A percentile compares a stretch with the other conserved stretches of the same genome.
Conservation (phyloP, 1,140 invertebrate genomes). For the Apis laboriosa region DNA sequence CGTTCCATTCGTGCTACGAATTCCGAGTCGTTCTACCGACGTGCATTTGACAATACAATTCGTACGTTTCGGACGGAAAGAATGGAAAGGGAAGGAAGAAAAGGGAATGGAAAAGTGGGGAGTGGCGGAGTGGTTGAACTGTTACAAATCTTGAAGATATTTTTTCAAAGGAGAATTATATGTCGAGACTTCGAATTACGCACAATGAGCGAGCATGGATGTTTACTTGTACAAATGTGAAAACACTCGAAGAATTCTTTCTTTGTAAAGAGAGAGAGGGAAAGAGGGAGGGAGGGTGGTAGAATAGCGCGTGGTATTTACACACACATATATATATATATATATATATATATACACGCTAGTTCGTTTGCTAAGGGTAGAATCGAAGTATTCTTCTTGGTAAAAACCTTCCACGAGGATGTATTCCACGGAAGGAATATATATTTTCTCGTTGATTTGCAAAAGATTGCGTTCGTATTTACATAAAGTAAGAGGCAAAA, state of each 20-base stretch:
- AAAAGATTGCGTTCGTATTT: constrained; percentile 8
- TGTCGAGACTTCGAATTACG: background rate
- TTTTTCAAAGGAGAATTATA: background rate
- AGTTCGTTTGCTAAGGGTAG: background rate
- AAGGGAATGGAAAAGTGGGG: too few species aligned
- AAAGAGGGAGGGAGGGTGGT: background rate
- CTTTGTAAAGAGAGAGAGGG: background rate
- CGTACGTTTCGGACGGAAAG: background rate
- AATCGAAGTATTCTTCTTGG: constrained; percentile 2
- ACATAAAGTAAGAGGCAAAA: background rate
- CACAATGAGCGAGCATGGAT: background rate
- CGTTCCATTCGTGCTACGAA: background rate
- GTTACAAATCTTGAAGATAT: background rate
- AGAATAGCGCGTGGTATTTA: too few species aligned
- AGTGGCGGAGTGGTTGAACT: background rate
- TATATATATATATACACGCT: background rate
- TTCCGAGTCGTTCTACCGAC: background rate
- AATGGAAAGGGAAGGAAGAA: background rate
- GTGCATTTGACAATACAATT: background rate
- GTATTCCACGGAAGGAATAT: background rate
- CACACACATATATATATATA: background rate
- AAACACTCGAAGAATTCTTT: constrained; percentile 10
- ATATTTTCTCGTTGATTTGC: background rate
- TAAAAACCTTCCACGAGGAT: background rate
- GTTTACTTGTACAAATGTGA: background rate